Evolutionary conservation across 2,113 vertebrate genomes (phyloP).

Genomic region (Xiphophorus hellerii): DNA sequence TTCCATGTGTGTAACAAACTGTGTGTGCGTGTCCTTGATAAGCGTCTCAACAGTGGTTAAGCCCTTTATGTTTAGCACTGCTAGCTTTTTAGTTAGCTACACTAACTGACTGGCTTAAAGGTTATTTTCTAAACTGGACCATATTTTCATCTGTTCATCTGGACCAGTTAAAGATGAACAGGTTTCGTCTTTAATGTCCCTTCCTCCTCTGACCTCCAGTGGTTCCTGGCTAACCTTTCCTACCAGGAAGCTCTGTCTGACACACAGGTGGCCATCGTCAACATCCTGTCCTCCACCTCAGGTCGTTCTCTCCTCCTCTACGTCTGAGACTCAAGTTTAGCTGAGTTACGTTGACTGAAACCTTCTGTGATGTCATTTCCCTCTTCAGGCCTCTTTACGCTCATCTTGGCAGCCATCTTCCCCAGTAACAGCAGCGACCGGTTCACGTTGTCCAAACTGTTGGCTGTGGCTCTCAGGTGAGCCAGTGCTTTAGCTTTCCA

Average conservation of each 20-base stretch:
- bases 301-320: conserved; percentile 75
- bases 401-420: conserved; percentile 93
- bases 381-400: conserved; percentile 89
- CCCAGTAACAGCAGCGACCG: conserved; percentile 97
- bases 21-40: too few species aligned
- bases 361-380: background rate
- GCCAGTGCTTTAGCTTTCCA: too few species aligned
- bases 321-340: background rate
- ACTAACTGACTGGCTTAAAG: too few species aligned
- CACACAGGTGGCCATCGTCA: conserved; percentile 94
- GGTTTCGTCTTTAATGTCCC: background rate
- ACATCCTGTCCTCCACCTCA: conserved; percentile 95
- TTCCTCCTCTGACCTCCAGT: conserved; percentile 75
- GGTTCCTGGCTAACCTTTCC: conserved; percentile 97
- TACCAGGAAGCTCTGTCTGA: conserved; percentile 96
- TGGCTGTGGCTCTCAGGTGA: conserved; percentile 91
- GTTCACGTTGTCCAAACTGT: conserved; percentile 94
- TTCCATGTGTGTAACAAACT: too few species aligned
- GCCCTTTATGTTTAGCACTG: too few species aligned
- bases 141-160: background rate
- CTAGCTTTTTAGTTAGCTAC: too few species aligned
- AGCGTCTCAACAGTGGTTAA: too few species aligned
- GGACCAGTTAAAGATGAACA: background rate
- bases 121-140: too few species aligned
- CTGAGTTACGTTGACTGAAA: too few species aligned